Evolutionary conservation across 2,797 vertebrate genomes (phyloP).

Genomic region (Perdix hodgsoniae): DNA sequence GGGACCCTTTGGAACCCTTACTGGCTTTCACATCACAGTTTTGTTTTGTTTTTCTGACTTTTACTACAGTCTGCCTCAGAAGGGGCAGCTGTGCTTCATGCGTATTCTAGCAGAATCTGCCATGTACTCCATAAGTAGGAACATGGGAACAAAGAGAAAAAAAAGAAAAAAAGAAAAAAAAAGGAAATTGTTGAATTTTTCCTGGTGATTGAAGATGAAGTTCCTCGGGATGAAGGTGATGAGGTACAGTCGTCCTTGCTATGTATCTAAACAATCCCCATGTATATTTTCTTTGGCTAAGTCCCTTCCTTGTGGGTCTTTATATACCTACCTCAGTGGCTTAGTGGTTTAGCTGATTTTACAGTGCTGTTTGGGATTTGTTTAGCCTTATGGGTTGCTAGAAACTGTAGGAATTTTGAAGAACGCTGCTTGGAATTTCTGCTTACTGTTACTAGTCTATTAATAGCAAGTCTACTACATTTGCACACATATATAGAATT

Average conservation of each 20-base stretch:
- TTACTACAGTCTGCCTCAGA: not conserved
- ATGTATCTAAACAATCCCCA: not conserved
- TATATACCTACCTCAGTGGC: not conserved
- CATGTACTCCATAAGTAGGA: not conserved
- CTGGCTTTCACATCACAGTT: not conserved
- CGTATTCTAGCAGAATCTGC: not conserved
- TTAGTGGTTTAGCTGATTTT: not conserved
- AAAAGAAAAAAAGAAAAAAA: fast-evolving
- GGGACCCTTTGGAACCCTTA: not conserved
- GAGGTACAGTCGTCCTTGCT: not conserved
- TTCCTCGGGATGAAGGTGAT: not conserved
- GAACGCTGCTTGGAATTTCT: not conserved
- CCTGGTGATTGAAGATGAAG: not conserved
- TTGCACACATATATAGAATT: not conserved
- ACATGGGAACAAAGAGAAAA: not conserved
- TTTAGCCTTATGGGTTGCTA: not conserved
- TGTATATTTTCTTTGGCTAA: not conserved
- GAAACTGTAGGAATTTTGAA: not conserved
- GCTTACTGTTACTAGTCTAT: not conserved
- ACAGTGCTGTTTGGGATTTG: not conserved
- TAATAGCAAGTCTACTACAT: not conserved
- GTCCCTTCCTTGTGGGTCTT: not conserved
- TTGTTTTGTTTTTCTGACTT: not conserved
- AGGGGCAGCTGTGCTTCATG: not conserved
- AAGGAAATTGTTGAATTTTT: not conserved